These are phyloP conservation scores for Gryllus bimaculatus DNA, from an alignment of 1,140 invertebrate genomes.

Conservation along the genomic window DNA sequence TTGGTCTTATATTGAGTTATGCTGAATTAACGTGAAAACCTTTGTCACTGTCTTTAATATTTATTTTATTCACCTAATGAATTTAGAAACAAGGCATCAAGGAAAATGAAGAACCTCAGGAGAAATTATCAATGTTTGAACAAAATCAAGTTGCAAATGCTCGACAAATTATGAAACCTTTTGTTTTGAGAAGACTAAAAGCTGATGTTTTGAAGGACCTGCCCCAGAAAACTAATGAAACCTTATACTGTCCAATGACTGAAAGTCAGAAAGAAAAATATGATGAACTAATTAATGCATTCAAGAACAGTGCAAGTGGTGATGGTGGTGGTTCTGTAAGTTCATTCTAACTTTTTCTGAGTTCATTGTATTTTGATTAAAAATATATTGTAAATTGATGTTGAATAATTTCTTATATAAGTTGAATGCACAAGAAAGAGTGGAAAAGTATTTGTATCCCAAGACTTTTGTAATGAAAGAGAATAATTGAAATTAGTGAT, in stretches of 20 bases:
- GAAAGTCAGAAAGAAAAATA: conserved; percentile 65
- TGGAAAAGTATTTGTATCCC: too few species aligned
- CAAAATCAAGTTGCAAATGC: conserved; percentile 82
- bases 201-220: conserved; percentile 70
- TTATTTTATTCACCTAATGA: conserved; percentile 20
- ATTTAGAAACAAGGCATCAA: background rate
- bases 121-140: conserved; percentile 66
- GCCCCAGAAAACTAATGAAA: conserved; percentile 66
- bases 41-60: too few species aligned
- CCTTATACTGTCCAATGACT: conserved; percentile 54
- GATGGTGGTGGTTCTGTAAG: background rate
- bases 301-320: conserved; percentile 31
- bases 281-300: conserved; percentile 59
- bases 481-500: too few species aligned
- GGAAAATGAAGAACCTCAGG: conserved; percentile 29
- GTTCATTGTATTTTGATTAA: too few species aligned
- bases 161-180: conserved; percentile 92
- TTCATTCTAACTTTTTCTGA: too few species aligned
- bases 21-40: background rate
- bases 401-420: too few species aligned
- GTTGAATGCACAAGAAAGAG: too few species aligned
- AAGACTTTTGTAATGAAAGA: too few species aligned
- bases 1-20: background rate
- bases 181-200: conserved; percentile 85
- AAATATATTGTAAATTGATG: too few species aligned